These are phyloP conservation scores for Lepilemur septentrionalis DNA, from an alignment of 2,797 vertebrate species.

Conservation along the genomic window DNA sequence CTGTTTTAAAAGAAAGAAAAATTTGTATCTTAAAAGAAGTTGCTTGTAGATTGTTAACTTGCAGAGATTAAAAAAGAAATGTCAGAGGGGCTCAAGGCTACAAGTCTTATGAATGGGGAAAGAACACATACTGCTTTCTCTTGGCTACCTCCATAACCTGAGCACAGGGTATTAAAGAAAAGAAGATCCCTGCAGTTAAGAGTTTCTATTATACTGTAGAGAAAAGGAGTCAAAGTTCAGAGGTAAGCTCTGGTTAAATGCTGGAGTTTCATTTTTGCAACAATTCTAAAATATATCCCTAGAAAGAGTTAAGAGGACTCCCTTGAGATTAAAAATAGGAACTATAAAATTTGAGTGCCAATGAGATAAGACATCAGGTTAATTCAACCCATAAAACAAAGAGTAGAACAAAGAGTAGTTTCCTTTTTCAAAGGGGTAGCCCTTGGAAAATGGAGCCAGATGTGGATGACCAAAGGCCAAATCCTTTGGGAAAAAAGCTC, in stretches of 20 bases:
- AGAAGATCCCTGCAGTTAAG: slow-evolving; percentile 20
- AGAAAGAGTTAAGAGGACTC: slow-evolving; percentile 31
- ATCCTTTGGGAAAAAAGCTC: neutral
- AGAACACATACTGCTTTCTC: slow-evolving; percentile 26
- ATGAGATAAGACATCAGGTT: slow-evolving; percentile 42
- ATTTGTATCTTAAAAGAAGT: slow-evolving; percentile 80
- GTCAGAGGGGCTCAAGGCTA: slow-evolving; percentile 37
- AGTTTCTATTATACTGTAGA: slow-evolving; percentile 6
- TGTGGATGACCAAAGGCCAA: slow-evolving; percentile 42
- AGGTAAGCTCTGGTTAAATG: slow-evolving; percentile 25
- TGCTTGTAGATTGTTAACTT: slow-evolving; percentile 85
- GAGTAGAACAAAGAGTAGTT: neutral
- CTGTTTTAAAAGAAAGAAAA: slow-evolving; percentile 73
- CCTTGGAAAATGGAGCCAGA: slow-evolving; percentile 39
- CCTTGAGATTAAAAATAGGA: slow-evolving; percentile 50
- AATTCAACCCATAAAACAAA: slow-evolving; percentile 42
- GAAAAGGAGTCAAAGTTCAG: neutral
- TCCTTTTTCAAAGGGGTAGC: slow-evolving; percentile 25
- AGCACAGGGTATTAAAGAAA: neutral
- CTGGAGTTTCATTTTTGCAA: slow-evolving; percentile 26
- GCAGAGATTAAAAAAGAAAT: slow-evolving; percentile 83
- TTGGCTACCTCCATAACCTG: neutral
- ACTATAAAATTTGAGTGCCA: slow-evolving; percentile 42
- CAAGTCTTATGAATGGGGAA: neutral
- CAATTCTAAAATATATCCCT: slow-evolving; percentile 12